Base-by-base conservation (phyloP, 2,888 invertebrate genomes). In the Alentia gelatinosa region DNA sequence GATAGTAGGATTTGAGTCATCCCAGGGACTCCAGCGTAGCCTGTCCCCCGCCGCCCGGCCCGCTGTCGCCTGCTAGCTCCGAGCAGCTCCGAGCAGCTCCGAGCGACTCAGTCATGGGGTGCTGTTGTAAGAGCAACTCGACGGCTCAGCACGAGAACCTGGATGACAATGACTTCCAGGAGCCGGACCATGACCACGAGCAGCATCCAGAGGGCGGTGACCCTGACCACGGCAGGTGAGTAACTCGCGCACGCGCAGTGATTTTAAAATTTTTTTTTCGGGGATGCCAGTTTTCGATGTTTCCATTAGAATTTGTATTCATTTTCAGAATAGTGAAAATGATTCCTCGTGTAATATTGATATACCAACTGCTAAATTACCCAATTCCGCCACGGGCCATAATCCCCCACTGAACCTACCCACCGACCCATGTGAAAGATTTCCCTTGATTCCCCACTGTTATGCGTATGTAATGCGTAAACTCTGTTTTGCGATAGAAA, bases 161-260 rank as follows among this genome's bases (percentile, higher is more conserved):
- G 86, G 86, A 86, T 47, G 86, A 86, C 50, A 86, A 86, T 47
- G 86, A 86, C 86, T 86, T 86, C 86, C 86, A 86, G 86, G 86
- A 86, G 86, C 42, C 42, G 30, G 86, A 86, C 86, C n/a, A 7
- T 19, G 86, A 86, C 7, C 86, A 86, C 15, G 86, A 86, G 15
- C 30, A 15, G 5, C 30, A 42, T 1, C 26, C 7, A 1, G 50
- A 30, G 4, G 86, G 50, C 47, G 42, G 33, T 0, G 86, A 86
- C 47, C 86, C 83, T 7, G 26, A 83, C n/a, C 40, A 83, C 40
- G 83, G 83, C 83, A 83, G 83, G 83, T 83, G 30, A 35, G 83
- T 56, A 12, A 30, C n/a, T n/a, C n/a, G n/a, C n/a, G n/a, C n/a
- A n/a, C n/a, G n/a, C n/a, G n/a, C n/a, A n/a, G n/a, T n/a, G n/a